A percentile compares a stretch with the other conserved stretches of the same genome.
Conservation (phyloP, 2,113 vertebrate species). For the Monarcha castaneiventris region DNA sequence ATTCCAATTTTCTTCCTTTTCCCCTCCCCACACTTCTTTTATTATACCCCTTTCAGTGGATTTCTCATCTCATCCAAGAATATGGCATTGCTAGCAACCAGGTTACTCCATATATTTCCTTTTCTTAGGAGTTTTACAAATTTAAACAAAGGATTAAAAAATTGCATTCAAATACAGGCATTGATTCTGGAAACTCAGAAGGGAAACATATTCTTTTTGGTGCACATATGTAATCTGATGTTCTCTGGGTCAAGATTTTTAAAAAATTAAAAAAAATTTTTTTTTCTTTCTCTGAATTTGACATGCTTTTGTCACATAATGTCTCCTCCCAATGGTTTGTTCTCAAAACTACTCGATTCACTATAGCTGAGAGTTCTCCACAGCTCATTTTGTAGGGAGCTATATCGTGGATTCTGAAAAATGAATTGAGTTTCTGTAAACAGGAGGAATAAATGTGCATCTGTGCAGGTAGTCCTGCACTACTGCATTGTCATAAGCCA, state of each 20-base stretch:
- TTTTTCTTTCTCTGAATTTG: background rate
- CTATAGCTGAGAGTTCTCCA: background rate
- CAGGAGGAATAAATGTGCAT: background rate
- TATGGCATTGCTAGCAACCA: background rate
- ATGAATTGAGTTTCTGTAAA: background rate
- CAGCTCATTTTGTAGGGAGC: background rate
- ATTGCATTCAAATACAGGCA: background rate
- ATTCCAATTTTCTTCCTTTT: background rate
- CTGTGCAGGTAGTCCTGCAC: background rate
- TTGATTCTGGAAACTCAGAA: background rate
- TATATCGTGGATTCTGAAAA: background rate
- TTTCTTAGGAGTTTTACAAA: background rate
- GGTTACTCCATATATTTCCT: background rate
- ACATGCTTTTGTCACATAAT: background rate
- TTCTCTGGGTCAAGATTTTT: background rate
- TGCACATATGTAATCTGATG: accelerated
- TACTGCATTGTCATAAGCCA: background rate
- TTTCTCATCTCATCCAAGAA: background rate
- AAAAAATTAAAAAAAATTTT: too few species aligned
- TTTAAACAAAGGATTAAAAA: background rate
- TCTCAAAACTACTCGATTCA: background rate
- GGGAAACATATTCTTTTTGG: background rate
- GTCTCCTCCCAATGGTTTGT: background rate
- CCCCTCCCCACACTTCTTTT: background rate
- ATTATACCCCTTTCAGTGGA: background rate